Base-by-base conservation (phyloP, 2,797 vertebrate genomes). In the Phrynocephalus guinanensis region DNA sequence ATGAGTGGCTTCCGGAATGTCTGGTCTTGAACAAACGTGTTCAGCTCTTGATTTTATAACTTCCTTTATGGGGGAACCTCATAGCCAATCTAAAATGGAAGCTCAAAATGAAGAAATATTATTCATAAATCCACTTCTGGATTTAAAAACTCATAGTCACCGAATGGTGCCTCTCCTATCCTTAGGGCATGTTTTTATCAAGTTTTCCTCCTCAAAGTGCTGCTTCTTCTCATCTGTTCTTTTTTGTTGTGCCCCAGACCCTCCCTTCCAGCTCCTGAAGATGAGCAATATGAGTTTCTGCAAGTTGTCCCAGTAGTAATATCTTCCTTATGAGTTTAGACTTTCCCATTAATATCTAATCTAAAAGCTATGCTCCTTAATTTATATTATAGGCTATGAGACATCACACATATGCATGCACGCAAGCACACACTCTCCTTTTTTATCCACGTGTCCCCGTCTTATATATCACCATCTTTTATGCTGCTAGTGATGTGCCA, bases 401-500 rank as follows among this genome's bases (percentile, higher is more conserved):
- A 91, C 92, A 94, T 90, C 95, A 13, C 44, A 50, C 22, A 15
- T 30, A n/a, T 79, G 1, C 56, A 38, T 91, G 85, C 96, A 96
- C 96, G 96, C 95, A 95, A 96, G 96, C 92, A 91, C 90, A 86
- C 91, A 22, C 33, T 48, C 26, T 76, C 33, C 7, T 26, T 24
- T 79, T 93, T 89, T 87, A 94, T 92, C 93, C 86, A 80, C 80
- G 84, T 90, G 90, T 94, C 93, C 94, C 91, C 92, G 88, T 94
- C 94, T 93, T 89, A 95, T 94, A 92, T 85, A 82, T 82, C 93
- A 92, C 85, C 90, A 93, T 94, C 90, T 77, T 90, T 95, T 94
- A 93, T 96, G 93, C 96, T 88, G 87, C 89, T 94, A 96, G 95
- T 95, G 95, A 96, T 94, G 94, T 93, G 95, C 91, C 94, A 94